Evolutionary conservation across 2,113 vertebrate genomes (phyloP).

Genomic region (Sinocyclocheilus rhinocerous): DNA sequence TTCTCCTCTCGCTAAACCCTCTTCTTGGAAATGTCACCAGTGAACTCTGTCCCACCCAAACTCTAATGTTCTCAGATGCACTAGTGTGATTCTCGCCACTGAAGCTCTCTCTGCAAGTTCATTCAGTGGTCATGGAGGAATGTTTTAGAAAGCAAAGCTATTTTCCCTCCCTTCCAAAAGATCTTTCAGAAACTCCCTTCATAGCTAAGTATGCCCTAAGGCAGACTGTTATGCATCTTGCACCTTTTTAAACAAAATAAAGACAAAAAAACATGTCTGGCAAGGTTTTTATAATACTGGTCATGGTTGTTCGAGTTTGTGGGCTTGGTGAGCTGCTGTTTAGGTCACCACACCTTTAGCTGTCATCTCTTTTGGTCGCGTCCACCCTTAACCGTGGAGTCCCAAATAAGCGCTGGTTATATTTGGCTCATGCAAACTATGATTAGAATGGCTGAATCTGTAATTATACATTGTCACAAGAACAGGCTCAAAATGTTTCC

Average conservation of each 20-base stretch:
- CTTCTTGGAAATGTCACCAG: slow-evolving; percentile 44
- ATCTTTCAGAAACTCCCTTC: slow-evolving; percentile 39
- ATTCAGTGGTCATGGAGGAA: slow-evolving; percentile 52
- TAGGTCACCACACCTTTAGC: slow-evolving; percentile 8
- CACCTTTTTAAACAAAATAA: slow-evolving; percentile 50
- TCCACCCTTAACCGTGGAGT: slow-evolving; percentile 8
- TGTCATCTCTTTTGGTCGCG: slow-evolving; percentile 20
- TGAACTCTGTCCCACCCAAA: slow-evolving; percentile 42
- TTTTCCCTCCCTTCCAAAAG: slow-evolving; percentile 36
- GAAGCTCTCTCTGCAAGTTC: slow-evolving; percentile 54
- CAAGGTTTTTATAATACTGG: slow-evolving; percentile 25
- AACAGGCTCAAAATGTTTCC: slow-evolving; percentile 6
- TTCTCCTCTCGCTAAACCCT: slow-evolving; percentile 28
- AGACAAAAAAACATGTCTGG: slow-evolving; percentile 5
- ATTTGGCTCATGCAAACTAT: slow-evolving; percentile 17
- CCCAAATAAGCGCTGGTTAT: slow-evolving; percentile 21
- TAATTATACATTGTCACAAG: slow-evolving; percentile 23
- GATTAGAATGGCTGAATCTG: slow-evolving; percentile 26
- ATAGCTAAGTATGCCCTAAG: slow-evolving; percentile 33
- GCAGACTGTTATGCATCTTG: slow-evolving; percentile 48
- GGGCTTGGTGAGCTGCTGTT: slow-evolving; percentile 36
- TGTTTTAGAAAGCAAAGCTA: slow-evolving; percentile 48
- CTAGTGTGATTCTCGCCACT: slow-evolving; percentile 52
- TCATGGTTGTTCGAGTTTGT: slow-evolving; percentile 42
- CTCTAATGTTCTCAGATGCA: slow-evolving; percentile 49